Base-by-base conservation (phyloP, 1,140 invertebrate species). In the Caenorhabditis brenneri region DNA sequence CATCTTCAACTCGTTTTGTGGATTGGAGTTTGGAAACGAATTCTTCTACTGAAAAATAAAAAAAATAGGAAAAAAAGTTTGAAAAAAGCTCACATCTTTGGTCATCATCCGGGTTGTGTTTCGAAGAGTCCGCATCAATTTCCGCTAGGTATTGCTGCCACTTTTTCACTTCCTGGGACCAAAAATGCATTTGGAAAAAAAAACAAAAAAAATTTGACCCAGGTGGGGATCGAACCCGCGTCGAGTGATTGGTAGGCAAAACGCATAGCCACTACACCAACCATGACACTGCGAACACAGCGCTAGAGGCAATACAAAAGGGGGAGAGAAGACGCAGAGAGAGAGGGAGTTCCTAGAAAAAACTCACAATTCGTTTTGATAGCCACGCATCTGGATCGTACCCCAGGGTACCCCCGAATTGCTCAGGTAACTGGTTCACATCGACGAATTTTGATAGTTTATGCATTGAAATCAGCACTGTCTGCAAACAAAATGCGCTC, bases 391-490 rank as follows among this genome's bases (percentile, higher is more conserved):
- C 60, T n/a, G 80, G 31, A 53, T 85, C 80, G 27, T 85, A 85
- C n/a, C 49, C 36, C 0, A 69, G 39, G 7, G 55, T 81, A 1
- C 84, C 84, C 24, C 84, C 84, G 39, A 85, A 82, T 24, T 81
- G 55, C 29, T 85, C 84, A 16, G 84, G 84, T 31, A 85, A 42
- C 36, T 80, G 60, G 16, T 53, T 51, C 24, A 85, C 82, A 27
- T 85, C 79, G 3, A 85, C 53, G 60, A 74, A 85, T 27, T 85
- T 85, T 10, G 84, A 81, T 7, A 85, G 49, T 78, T 85, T 85
- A 80, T 85, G 84, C 46, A 85, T 60, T 15, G 84, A 85, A 36
- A 85, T 53, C 1, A 83, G 49, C 2, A 65, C 42, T 39, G 82
- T 79, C 84, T 78, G 42, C 19, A 49, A 36, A 10, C 19, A 27